A percentile compares a stretch with the other conserved stretches of the same genome.
These are phyloP conservation scores for Achatina immaculata DNA, from an alignment of 1,140 invertebrate genomes.

Conservation along the genomic window DNA sequence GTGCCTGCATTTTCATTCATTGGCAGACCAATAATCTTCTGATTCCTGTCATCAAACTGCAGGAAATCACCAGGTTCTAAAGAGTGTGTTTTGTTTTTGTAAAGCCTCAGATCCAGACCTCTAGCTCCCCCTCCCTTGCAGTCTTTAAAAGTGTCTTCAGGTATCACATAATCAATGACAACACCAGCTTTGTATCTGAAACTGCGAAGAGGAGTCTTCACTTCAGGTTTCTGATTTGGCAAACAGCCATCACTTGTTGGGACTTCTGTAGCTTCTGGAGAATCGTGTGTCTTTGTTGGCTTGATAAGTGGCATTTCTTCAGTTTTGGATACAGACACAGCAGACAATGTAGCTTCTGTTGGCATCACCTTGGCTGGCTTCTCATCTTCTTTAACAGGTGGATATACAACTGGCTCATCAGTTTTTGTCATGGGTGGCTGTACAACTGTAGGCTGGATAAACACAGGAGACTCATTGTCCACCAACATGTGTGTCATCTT, in stretches of 20 bases:
- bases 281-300: constrained; percentile 47
- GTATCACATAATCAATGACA: constrained; percentile 80
- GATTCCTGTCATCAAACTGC: constrained; percentile 43
- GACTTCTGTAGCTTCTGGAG: constrained; percentile 39
- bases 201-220: constrained; percentile 41
- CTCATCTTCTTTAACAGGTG: neutral
- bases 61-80: constrained; percentile 52
- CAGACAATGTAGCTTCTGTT: neutral
- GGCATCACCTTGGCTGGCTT: constrained; percentile 7
- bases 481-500: constrained; percentile 46
- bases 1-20: constrained; percentile 77
- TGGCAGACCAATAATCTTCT: constrained; percentile 74
- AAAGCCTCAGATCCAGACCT: constrained; percentile 81
- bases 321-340: neutral
- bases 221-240: constrained; percentile 32
- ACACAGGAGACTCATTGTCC: constrained; percentile 28
- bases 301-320: constrained; percentile 34
- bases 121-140: constrained; percentile 84
- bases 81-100: constrained; percentile 75
- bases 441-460: constrained; percentile 43
- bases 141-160: constrained; percentile 90
- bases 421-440: constrained; percentile 45
- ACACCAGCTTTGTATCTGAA: constrained; percentile 81
- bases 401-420: neutral
- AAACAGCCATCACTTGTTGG: constrained; percentile 32